phyloP scores from a whole-genome alignment of 2,888 invertebrate genomes.

The Notocelia uddmanniana region DNA sequence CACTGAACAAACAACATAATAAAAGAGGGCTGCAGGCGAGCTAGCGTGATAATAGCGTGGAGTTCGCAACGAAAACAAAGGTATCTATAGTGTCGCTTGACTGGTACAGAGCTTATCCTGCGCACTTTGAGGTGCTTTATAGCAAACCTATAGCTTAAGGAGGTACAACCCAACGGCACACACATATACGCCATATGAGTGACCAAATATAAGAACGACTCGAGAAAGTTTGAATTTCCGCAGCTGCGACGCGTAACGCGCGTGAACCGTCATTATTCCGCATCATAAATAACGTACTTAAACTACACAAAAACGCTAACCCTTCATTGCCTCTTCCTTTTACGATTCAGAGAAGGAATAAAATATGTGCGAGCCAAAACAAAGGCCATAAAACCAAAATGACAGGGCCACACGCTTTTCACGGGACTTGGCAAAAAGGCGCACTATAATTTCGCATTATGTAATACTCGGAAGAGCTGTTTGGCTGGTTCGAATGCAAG shows the following conservation, averaged over 20 bases:
- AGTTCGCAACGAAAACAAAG: slow-evolving; percentile 57
- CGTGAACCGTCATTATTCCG: slow-evolving; percentile 76
- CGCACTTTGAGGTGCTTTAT: slow-evolving; percentile 8
- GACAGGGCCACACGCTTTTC: slow-evolving; percentile 83
- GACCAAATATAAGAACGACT: slow-evolving; percentile 55
- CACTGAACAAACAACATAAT: slow-evolving; percentile 66
- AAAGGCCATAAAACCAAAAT: slow-evolving; percentile 81
- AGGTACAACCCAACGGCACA: neutral
- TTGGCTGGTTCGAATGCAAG: slow-evolving; percentile 78
- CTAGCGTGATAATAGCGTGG: slow-evolving; percentile 67
- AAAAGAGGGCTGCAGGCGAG: slow-evolving; percentile 64
- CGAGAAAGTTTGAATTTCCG: slow-evolving; percentile 60
- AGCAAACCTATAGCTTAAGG: slow-evolving; percentile 2
- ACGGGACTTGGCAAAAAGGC: slow-evolving; percentile 69
- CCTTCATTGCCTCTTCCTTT: slow-evolving; percentile 85
- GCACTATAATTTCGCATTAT: slow-evolving; percentile 83
- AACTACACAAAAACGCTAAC: slow-evolving; percentile 79
- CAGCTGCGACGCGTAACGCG: slow-evolving; percentile 72
- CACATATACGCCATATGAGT: slow-evolving; percentile 18
- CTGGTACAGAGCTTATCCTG: slow-evolving; percentile 52
- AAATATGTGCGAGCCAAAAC: slow-evolving; percentile 82
- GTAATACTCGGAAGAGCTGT: slow-evolving; percentile 83
- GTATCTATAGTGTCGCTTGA: slow-evolving; percentile 53
- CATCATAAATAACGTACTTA: slow-evolving; percentile 76
- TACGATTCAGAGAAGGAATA: slow-evolving; percentile 83